Conservation (phyloP, 2,888 invertebrate genomes). For the Dolichomitus sp. region DNA sequence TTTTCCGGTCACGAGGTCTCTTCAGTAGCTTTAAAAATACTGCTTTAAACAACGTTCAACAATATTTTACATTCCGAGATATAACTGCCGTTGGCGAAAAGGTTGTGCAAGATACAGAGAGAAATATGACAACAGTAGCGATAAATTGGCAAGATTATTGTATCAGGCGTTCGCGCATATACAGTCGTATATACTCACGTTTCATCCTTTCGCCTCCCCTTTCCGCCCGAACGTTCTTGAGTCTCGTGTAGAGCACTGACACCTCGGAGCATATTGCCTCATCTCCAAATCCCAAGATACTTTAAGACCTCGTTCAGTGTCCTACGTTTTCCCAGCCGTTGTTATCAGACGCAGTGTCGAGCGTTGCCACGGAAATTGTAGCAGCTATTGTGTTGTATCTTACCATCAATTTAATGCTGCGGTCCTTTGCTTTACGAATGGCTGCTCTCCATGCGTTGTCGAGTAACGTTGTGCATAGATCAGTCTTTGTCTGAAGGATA, state of each 20-base stretch:
- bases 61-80: background rate
- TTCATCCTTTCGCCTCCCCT: constrained; percentile 18
- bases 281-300: constrained; percentile 20
- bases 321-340: background rate
- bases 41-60: background rate
- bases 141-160: constrained; percentile 44
- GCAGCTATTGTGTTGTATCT: constrained; percentile 30
- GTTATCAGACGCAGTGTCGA: constrained; percentile 15
- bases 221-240: background rate
- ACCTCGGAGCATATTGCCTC: constrained; percentile 29
- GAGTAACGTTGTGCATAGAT: background rate
- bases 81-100: background rate
- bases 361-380: background rate
- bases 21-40: background rate
- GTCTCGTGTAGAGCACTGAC: background rate
- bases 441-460: background rate
- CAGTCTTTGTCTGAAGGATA: constrained; percentile 12
- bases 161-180: constrained; percentile 24
- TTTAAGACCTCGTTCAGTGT: constrained; percentile 21
- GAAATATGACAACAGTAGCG: constrained; percentile 30
- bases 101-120: constrained; percentile 4
- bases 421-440: constrained; percentile 22
- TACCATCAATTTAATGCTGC: background rate
- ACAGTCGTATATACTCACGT: constrained; percentile 3
- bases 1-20: too few species aligned